Percentiles rank a stretch among this genome's conserved stretches.
Conservation (phyloP, 2,113 vertebrate species). For the Calcarius ornatus region DNA sequence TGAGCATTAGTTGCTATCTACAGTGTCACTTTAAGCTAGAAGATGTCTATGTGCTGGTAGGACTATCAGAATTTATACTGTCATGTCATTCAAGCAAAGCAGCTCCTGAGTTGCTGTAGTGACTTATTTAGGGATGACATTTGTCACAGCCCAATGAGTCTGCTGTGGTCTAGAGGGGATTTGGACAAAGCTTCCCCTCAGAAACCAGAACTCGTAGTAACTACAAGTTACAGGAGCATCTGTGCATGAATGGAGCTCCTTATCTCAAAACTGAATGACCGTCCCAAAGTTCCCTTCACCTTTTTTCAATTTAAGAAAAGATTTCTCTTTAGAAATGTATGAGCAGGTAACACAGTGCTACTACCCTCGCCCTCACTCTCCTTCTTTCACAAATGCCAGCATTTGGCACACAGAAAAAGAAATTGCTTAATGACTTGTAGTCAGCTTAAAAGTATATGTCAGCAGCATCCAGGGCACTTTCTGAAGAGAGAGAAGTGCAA, state of each 20-base stretch:
- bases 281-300: neutral
- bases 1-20: neutral
- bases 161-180: neutral
- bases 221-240: neutral
- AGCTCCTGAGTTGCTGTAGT: neutral
- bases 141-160: neutral
- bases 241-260: neutral
- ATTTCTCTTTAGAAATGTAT: neutral
- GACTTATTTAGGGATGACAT: neutral
- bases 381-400: neutral
- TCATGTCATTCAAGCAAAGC: neutral
- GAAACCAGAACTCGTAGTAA: neutral
- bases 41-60: neutral
- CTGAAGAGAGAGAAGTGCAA: neutral
- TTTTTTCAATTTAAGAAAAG: neutral
- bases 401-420: neutral
- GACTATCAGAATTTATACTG: neutral
- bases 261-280: neutral
- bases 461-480: neutral
- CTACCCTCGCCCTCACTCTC: neutral
- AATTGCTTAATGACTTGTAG: neutral
- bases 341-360: fast-evolving
- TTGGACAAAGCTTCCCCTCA: neutral
- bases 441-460: neutral
- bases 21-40: neutral